Evolutionary conservation across 2,797 vertebrate genomes (phyloP), one percentile per base, ranked within the genome.

Genomic region (Botia kubotai): DNA sequence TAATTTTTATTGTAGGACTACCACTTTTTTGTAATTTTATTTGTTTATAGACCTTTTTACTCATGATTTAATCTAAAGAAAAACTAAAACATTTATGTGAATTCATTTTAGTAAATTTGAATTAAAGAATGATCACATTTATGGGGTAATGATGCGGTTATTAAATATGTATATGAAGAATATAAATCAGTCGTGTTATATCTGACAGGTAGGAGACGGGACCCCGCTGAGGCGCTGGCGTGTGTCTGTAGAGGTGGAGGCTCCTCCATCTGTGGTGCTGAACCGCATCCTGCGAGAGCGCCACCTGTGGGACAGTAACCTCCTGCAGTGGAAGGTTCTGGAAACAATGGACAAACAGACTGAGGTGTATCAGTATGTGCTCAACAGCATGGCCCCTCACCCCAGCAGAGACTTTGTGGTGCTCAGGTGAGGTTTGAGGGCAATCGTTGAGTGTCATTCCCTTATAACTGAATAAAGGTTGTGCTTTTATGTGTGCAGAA

Each of bases 341-440:
- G 97, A 98, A 86, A 95, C 92, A 0, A 86, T 98, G 85, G 97
- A 99, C 93, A 96, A 94, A 85, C 96, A 98, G 83, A 98, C 97
- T 0, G 98, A 99, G 85, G 90, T 99, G 89, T 99, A 97, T 83
- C 97, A 98, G 87, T 98, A 96, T 1, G 95, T 96, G 85, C 88
- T 97, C 82, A 97, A 95, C 85, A 95, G 95, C 82, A 99, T 99
- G 98, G 95, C 97, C 16, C 98, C 98, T 3, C 98, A 99, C 83
- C 97, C 97, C 0, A 91, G 96, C 91, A 93, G 96, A 84, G 98
- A 99, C 89, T 98, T 98, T 70, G 93, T 98, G 0, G 93, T 98
- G 77, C 94, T 99, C 86, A 96, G 98, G 98, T 99, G 81, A 89
- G 93, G 75, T 72, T 58, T 11, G 36, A 6, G 33, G 36, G n/a